Evolutionary conservation across 53 echinoderm and acorn worm species (phyloP).

Genomic region (Antedon mediterranea): DNA sequence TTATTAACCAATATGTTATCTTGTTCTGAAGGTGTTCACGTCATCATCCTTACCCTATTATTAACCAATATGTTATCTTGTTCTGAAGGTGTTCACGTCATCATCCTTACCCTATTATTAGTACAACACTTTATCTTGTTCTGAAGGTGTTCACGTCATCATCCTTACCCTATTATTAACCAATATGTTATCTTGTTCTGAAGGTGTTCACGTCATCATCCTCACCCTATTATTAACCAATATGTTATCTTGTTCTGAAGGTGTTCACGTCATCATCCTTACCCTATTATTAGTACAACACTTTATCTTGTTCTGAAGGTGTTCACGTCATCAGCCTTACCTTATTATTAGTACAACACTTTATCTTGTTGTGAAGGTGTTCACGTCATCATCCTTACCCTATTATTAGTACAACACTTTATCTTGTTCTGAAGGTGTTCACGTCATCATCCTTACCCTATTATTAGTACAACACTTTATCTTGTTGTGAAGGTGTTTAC

Average conservation of each 20-base stretch:
- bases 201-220: slow-evolving; percentile 51
- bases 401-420: slow-evolving; percentile 33
- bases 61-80: not conserved
- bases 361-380: not conserved
- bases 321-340: slow-evolving; percentile 45
- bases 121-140: slow-evolving; percentile 19
- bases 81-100: slow-evolving; percentile 35
- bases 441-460: slow-evolving; percentile 41
- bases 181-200: not conserved
- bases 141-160: slow-evolving; percentile 44
- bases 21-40: slow-evolving; percentile 33
- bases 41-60: slow-evolving; percentile 36
- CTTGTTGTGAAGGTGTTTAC: slow-evolving; percentile 21
- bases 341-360: slow-evolving; percentile 43
- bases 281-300: slow-evolving; percentile 32
- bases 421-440: slow-evolving; percentile 19
- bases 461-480: slow-evolving; percentile 29
- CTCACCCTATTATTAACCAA: slow-evolving; percentile 29
- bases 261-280: slow-evolving; percentile 46
- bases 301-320: slow-evolving; percentile 8
- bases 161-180: slow-evolving; percentile 37
- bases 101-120: slow-evolving; percentile 41
- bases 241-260: not conserved
- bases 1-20: slow-evolving; percentile 5
- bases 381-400: slow-evolving; percentile 53